Conservation (phyloP, 2,888 invertebrate genomes). For the Trichopria drosophilae region DNA sequence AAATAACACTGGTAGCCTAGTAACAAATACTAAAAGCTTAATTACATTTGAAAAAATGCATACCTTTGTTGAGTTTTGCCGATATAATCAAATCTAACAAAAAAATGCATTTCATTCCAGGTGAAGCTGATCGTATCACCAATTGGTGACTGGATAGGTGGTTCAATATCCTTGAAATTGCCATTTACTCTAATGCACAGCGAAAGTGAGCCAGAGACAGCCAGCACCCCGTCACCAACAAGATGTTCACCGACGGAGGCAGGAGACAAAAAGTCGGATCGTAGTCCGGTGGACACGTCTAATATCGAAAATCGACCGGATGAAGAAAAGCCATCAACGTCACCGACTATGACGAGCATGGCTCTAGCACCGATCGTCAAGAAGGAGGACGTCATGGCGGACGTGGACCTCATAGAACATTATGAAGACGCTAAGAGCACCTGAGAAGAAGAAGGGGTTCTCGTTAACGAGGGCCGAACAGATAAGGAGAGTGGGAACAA, state of each 20-base stretch:
- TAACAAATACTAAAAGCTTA: too few species aligned
- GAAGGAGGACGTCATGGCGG: constrained; percentile 36
- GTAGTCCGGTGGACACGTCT: too few species aligned
- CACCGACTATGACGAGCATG: constrained; percentile 17
- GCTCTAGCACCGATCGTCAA: constrained; percentile 19
- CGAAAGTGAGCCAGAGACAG: constrained; percentile 54
- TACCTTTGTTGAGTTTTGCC: too few species aligned
- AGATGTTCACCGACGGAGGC: constrained; percentile 31
- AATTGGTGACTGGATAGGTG: constrained; percentile 65
- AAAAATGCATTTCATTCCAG: too few species aligned
- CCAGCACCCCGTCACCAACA: constrained; percentile 57
- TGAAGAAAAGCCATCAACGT: constrained; percentile 26
- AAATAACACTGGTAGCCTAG: too few species aligned
- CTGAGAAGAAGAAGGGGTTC: constrained; percentile 40
- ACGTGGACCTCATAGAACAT: constrained; percentile 51
- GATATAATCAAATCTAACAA: too few species aligned
- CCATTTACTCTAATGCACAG: constrained; percentile 81
- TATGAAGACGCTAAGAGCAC: constrained; percentile 45
- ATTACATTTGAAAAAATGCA: too few species aligned
- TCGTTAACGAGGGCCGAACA: background rate
- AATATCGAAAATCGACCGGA: too few species aligned
- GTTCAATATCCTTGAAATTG: constrained; percentile 76
- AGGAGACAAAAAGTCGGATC: constrained; percentile 21
- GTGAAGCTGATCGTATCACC: constrained; percentile 78
- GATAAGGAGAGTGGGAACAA: background rate